These are phyloP conservation scores for Tetragonisca angustula DNA, from an alignment of 2,888 invertebrate species.

Conservation along the genomic window DNA sequence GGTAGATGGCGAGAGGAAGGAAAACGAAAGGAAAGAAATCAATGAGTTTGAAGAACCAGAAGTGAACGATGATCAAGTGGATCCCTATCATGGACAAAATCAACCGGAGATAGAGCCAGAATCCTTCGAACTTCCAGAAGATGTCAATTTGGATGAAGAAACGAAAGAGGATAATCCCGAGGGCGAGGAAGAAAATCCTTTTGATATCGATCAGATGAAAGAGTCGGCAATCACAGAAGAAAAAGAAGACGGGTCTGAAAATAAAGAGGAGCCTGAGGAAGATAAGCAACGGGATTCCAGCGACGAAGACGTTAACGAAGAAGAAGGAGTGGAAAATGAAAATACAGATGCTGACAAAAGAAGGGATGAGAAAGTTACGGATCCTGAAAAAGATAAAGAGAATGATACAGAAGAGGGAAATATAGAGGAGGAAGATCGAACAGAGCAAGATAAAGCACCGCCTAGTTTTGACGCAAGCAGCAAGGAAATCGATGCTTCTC, in stretches of 20 bases:
- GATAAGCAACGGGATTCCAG: conserved; percentile 84
- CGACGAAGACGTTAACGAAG: conserved; percentile 83
- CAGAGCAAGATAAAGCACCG: conserved; percentile 78
- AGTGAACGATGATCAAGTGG: conserved; percentile 91
- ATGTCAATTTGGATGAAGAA: conserved; percentile 92
- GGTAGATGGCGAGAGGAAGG: conserved; percentile 75
- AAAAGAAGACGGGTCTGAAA: conserved; percentile 80
- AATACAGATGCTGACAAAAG: conserved; percentile 16
- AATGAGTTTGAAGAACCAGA: conserved; percentile 94
- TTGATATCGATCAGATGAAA: conserved; percentile 93
- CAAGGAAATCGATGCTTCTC: conserved; percentile 83
- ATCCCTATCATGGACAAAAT: conserved; percentile 93
- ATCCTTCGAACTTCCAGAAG: conserved; percentile 94
- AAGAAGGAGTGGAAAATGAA: conserved; percentile 73
- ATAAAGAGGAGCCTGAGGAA: conserved; percentile 82
- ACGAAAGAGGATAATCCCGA: conserved; percentile 86
- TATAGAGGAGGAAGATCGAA: conserved; percentile 75
- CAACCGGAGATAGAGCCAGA: conserved; percentile 93
- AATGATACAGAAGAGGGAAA: conserved; percentile 71
- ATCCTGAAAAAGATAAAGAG: conserved; percentile 76
- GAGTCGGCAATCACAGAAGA: conserved; percentile 81
- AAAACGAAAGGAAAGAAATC: conserved; percentile 88
- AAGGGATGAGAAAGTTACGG: conserved; percentile 74
- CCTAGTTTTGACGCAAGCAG: conserved; percentile 81
- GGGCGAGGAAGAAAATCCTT: conserved; percentile 92